phyloP scores from a whole-genome alignment of 2,113 vertebrate species.

The Toxotes jaculatrix region DNA sequence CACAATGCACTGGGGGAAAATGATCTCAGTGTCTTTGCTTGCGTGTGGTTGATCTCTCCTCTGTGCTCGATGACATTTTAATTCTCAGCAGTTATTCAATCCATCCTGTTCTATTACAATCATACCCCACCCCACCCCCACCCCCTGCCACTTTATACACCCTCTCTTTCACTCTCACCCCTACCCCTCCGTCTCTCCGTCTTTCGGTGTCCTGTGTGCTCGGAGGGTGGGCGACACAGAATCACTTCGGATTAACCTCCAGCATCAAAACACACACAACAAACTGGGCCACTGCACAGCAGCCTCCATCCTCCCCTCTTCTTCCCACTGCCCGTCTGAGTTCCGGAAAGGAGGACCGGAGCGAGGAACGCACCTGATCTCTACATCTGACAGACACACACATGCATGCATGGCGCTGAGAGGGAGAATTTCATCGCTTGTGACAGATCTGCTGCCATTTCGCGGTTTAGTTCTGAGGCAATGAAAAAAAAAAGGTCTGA shows the following conservation, averaged over 20 bases:
- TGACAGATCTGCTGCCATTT: conserved; percentile 63
- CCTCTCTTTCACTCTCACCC: not conserved
- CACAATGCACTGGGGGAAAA: conserved; percentile 17
- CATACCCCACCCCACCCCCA: conserved; percentile 18
- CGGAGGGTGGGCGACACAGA: conserved; percentile 53
- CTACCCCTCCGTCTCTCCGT: conserved; percentile 26
- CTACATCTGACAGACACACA: conserved; percentile 55
- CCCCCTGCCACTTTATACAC: not conserved
- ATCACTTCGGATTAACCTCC: conserved; percentile 76
- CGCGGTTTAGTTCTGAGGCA: conserved; percentile 44
- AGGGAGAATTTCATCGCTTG: conserved; percentile 48
- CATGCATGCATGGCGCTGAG: conserved; percentile 25
- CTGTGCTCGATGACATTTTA: conserved; percentile 79
- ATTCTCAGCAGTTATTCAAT: conserved; percentile 77
- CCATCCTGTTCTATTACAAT: conserved; percentile 73
- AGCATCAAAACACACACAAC: conserved; percentile 55
- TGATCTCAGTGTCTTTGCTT: conserved; percentile 70
- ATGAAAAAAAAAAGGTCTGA: conserved; percentile 10
- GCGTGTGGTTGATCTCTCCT: conserved; percentile 67
- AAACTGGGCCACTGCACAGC: conserved; percentile 62
- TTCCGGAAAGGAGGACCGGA: conserved; percentile 41
- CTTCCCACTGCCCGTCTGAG: conserved; percentile 31
- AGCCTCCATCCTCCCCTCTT: not conserved
- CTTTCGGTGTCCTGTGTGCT: conserved; percentile 51
- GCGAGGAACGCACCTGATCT: conserved; percentile 66